Conservation (phyloP, 2,888 invertebrate species). For the Protonemura montana region DNA sequence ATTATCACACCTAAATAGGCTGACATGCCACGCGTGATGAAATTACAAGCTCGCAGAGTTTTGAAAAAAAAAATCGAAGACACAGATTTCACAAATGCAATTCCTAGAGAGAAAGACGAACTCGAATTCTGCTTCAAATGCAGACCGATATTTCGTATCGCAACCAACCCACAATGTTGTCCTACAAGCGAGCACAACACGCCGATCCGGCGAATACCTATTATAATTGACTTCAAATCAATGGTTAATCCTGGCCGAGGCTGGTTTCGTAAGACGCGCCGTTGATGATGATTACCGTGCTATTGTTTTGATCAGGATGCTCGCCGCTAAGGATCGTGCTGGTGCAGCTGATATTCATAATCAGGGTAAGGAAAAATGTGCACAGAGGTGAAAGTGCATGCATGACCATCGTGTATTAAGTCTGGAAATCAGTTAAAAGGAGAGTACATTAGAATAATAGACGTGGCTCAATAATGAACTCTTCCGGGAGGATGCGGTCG, state of each 20-base stretch:
- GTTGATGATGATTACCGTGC: background rate
- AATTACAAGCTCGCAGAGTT: constrained; percentile 38
- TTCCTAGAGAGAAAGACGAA: background rate
- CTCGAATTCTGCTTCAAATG: constrained; percentile 1
- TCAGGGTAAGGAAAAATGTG: constrained; percentile 8
- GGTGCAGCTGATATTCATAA: constrained; percentile 1
- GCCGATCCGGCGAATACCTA: background rate
- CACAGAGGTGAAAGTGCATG: constrained; percentile 44
- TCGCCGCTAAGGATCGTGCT: background rate
- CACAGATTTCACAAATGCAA: background rate
- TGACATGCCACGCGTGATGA: constrained; percentile 24
- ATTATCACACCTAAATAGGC: constrained; percentile 18
- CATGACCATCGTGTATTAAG: constrained; percentile 42
- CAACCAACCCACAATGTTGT: background rate
- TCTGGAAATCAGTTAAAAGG: constrained; percentile 18
- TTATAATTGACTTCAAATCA: constrained; percentile 21
- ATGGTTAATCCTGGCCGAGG: background rate
- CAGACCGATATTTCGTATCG: background rate
- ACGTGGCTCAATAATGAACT: constrained; percentile 1
- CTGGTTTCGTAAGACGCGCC: background rate
- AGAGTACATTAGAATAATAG: background rate
- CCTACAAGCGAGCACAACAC: background rate
- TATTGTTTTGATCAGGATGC: background rate
- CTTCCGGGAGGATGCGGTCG: constrained; percentile 1
- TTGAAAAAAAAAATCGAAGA: background rate